Conservation (phyloP, 2,888 invertebrate genomes). For the Eupithecia subfuscata region DNA sequence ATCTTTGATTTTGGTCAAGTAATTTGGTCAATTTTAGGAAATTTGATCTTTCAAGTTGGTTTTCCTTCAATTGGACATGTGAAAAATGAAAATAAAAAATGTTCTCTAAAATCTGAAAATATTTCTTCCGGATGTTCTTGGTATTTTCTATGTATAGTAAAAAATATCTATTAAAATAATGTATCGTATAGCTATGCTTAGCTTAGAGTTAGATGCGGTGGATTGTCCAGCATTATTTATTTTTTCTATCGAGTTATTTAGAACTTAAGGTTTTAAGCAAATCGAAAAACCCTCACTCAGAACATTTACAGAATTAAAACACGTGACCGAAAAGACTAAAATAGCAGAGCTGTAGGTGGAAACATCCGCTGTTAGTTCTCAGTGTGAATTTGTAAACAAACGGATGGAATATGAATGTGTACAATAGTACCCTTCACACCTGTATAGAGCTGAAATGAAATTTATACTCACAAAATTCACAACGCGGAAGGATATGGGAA, state of each 20-base stretch:
- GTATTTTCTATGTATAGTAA: too few relatives aligned
- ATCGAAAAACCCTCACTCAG: background rate
- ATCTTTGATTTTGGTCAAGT: too few relatives aligned
- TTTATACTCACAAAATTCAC: conserved; percentile 1
- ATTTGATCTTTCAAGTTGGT: too few relatives aligned
- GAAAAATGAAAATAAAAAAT: too few relatives aligned
- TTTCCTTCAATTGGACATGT: too few relatives aligned
- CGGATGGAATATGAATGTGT: conserved; percentile 36
- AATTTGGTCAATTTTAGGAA: too few relatives aligned
- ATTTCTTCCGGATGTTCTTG: too few relatives aligned
- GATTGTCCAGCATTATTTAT: too few relatives aligned
- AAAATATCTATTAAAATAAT: too few relatives aligned
- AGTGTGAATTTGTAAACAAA: conserved; percentile 42
- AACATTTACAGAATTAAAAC: conserved; percentile 2
- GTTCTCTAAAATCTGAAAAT: too few relatives aligned
- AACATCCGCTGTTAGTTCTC: conserved; percentile 23
- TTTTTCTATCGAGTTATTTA: background rate
- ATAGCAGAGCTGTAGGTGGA: conserved; percentile 9
- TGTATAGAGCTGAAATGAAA: background rate
- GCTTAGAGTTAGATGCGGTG: too few relatives aligned
- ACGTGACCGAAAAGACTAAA: conserved; percentile 4
- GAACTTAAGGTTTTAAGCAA: background rate
- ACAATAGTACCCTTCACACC: background rate
- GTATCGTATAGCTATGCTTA: too few relatives aligned
- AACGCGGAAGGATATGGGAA: background rate